Percentiles rank a stretch among this genome's conserved stretches.
phyloP scores from a whole-genome alignment of 2,888 invertebrate species.

The Ormyrus pomaceus region DNA sequence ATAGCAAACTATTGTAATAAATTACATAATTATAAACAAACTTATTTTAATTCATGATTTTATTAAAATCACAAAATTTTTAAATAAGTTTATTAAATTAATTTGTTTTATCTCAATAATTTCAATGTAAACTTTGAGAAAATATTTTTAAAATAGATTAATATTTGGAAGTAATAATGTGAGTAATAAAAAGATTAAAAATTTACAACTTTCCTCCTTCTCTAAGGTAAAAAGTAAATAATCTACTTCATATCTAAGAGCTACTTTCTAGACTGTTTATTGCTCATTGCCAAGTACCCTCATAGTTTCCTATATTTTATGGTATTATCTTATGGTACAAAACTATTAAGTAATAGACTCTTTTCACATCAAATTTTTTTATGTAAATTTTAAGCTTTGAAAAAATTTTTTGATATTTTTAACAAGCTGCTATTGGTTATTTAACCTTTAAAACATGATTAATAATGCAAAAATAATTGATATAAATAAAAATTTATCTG shows the following conservation, averaged over 20 bases:
- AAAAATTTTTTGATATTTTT: slow-evolving; percentile 1
- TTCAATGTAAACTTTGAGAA: background rate
- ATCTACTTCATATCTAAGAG: slow-evolving; percentile 29
- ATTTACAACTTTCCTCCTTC: slow-evolving; percentile 13
- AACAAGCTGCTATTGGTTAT: background rate
- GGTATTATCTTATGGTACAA: background rate
- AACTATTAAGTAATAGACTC: slow-evolving; percentile 29
- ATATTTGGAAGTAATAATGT: background rate
- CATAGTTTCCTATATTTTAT: slow-evolving; percentile 32
- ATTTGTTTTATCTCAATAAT: background rate
- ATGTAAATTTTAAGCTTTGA: slow-evolving; percentile 6
- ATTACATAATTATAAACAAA: slow-evolving; percentile 13
- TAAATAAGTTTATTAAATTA: background rate
- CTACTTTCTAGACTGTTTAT: slow-evolving; percentile 41
- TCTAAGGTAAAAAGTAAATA: slow-evolving; percentile 12
- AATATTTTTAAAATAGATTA: background rate
- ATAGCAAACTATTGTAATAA: slow-evolving; percentile 1
- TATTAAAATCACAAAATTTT: too few relatives aligned
- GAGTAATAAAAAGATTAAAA: background rate
- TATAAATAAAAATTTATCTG: background rate
- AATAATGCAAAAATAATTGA: background rate
- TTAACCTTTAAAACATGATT: too few relatives aligned
- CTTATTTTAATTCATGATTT: too few relatives aligned
- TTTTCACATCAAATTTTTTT: slow-evolving; percentile 26
- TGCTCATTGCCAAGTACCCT: slow-evolving; percentile 27